Conservation (phyloP, 2,888 invertebrate species). For the Neoaliturus tenellus region DNA sequence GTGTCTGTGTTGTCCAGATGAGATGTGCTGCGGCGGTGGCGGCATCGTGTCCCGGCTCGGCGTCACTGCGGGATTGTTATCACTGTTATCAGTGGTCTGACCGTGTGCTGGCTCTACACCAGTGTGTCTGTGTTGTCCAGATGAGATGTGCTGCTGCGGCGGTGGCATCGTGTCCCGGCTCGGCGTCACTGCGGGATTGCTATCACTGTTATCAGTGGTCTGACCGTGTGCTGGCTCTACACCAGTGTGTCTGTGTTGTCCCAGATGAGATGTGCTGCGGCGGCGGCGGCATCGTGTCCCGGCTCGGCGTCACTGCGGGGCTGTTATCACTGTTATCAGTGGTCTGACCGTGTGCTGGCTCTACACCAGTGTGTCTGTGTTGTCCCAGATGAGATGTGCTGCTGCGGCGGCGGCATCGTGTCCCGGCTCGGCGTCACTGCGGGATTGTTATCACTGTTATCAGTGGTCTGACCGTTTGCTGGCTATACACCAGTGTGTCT, state of each 20-base stretch:
- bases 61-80: conserved; percentile 72
- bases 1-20: conserved; percentile 7
- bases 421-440: conserved; percentile 71
- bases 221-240: no score
- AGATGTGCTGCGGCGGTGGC: background rate
- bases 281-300: background rate
- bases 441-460: no score
- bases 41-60: conserved; percentile 68
- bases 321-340: background rate
- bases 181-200: background rate
- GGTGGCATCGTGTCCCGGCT: background rate
- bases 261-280: background rate
- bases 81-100: conserved; percentile 72
- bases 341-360: background rate
- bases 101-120: conserved; percentile 74
- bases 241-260: no score
- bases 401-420: background rate
- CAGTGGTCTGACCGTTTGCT: no score
- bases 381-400: conserved; percentile 8
- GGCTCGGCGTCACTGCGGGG: background rate
- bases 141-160: background rate
- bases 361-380: no score
- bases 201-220: background rate
- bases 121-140: background rate
- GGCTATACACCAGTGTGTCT: no score